Conservation (phyloP, 2,797 vertebrate genomes). For the Kryptopterus vitreolus region DNA sequence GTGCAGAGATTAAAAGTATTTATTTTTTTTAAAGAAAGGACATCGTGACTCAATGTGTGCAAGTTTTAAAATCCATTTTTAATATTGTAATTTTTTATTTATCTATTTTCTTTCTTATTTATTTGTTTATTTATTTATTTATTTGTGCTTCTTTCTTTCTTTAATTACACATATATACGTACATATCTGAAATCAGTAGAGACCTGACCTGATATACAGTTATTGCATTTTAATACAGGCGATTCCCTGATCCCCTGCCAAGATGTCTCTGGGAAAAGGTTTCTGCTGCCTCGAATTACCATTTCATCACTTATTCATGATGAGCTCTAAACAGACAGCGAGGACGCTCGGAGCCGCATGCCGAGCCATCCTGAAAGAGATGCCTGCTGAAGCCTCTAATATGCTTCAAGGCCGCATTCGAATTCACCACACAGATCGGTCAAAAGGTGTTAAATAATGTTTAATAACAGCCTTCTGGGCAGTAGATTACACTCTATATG, state of each 20-base stretch:
- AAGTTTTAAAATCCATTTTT: too few species aligned
- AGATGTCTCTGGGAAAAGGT: conserved; percentile 57
- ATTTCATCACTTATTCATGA: conserved; percentile 74
- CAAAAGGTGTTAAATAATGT: conserved; percentile 30
- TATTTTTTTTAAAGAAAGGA: too few species aligned
- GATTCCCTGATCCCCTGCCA: conserved; percentile 61
- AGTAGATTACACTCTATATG: too few species aligned
- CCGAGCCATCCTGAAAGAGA: conserved; percentile 51
- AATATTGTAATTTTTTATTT: too few species aligned
- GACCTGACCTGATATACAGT: conserved; percentile 69
- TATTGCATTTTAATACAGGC: conserved; percentile 68
- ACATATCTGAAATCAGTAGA: conserved; percentile 54
- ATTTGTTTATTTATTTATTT: too few species aligned
- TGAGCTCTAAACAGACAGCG: conserved; percentile 57
- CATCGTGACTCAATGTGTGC: too few species aligned
- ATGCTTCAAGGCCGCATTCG: conserved; percentile 28
- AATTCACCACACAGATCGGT: background rate
- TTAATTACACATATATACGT: too few species aligned
- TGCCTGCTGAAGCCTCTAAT: conserved; percentile 45
- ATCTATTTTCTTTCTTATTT: too few species aligned
- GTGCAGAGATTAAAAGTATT: too few species aligned
- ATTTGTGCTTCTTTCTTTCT: too few species aligned
- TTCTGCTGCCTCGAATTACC: conserved; percentile 62
- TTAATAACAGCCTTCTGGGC: conserved; percentile 3
- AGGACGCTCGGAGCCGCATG: conserved; percentile 41